Conservation (phyloP, 35 echinoderm and acorn worm genomes). For the Diadema setosum region DNA sequence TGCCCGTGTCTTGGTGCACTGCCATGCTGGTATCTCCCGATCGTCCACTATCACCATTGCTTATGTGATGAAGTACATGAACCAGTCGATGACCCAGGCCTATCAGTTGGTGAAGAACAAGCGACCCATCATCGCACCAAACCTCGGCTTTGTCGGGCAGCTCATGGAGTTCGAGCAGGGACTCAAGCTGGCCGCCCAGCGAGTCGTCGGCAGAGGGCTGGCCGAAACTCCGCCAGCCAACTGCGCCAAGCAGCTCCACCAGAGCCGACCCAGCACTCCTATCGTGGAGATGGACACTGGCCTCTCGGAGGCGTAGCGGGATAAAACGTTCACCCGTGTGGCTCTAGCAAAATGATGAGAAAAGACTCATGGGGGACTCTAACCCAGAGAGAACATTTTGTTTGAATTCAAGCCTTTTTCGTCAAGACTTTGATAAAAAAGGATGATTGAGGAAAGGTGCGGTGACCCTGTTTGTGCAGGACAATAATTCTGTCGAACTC, state of each 20-base stretch:
- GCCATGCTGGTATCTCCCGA: constrained; percentile 90
- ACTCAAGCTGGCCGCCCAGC: constrained; percentile 12
- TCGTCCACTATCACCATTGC: constrained; percentile 87
- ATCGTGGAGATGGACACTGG: constrained; percentile 45
- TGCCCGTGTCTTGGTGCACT: constrained; percentile 80
- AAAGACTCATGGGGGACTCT: too few relatives aligned
- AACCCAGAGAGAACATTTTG: too few relatives aligned
- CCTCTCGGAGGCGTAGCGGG: background rate
- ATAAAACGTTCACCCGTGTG: too few relatives aligned
- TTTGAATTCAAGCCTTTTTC: too few relatives aligned
- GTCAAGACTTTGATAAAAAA: too few relatives aligned
- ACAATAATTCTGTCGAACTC: too few relatives aligned
- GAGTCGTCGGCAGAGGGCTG: background rate
- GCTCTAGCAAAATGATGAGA: too few relatives aligned
- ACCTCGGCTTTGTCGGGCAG: constrained; percentile 96
- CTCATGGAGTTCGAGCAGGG: constrained; percentile 66
- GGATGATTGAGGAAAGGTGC: too few relatives aligned
- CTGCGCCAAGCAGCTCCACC: constrained; percentile 29
- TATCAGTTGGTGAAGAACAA: constrained; percentile 80
- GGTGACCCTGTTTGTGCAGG: too few relatives aligned
- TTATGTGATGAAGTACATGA: constrained; percentile 95
- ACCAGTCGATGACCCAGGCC: constrained; percentile 77
- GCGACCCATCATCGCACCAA: constrained; percentile 89
- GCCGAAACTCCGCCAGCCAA: background rate
- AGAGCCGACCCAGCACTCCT: constrained; percentile 54